These are phyloP conservation scores for Archivesica marissinica DNA, from an alignment of 1,140 invertebrate genomes.

Conservation along the genomic window DNA sequence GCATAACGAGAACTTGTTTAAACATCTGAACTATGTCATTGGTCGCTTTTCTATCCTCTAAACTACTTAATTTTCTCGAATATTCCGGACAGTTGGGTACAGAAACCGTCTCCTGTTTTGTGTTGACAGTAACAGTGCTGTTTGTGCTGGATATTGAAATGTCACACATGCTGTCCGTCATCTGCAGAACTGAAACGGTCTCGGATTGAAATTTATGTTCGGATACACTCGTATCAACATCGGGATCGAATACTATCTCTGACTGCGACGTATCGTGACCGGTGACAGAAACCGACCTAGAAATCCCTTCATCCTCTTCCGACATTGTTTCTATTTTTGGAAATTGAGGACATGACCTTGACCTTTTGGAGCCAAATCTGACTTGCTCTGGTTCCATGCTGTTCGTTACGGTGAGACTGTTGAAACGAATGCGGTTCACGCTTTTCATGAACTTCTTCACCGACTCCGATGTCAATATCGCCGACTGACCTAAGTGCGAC, in stretches of 20 bases:
- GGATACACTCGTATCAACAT: not conserved
- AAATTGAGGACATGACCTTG: conserved; percentile 70
- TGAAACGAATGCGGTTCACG: conserved; percentile 87
- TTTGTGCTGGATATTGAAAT: conserved; percentile 2
- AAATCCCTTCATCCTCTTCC: conserved; percentile 59
- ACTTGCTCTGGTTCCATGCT: conserved; percentile 38
- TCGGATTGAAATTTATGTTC: not conserved
- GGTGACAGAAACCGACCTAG: conserved; percentile 39
- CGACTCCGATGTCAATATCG: conserved; percentile 76
- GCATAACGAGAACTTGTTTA: conserved; percentile 11
- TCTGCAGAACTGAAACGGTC: not conserved
- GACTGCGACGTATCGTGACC: conserved; percentile 24
- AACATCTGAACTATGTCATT: not conserved
- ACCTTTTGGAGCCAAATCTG: conserved; percentile 57
- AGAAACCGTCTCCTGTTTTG: not conserved
- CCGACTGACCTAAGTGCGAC: conserved; percentile 17
- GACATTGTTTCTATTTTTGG: conserved; percentile 55
- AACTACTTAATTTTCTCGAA: not conserved
- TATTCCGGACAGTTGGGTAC: conserved; percentile 5
- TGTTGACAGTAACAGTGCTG: conserved; percentile 24
- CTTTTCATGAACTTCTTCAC: conserved; percentile 87
- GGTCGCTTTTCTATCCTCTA: not conserved
- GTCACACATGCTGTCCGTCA: not conserved
- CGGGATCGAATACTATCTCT: not conserved
- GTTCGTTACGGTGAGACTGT: conserved; percentile 85